Evolutionary conservation across 2,113 vertebrate species (phyloP).

Genomic region (Erythrolamprus reginae): DNA sequence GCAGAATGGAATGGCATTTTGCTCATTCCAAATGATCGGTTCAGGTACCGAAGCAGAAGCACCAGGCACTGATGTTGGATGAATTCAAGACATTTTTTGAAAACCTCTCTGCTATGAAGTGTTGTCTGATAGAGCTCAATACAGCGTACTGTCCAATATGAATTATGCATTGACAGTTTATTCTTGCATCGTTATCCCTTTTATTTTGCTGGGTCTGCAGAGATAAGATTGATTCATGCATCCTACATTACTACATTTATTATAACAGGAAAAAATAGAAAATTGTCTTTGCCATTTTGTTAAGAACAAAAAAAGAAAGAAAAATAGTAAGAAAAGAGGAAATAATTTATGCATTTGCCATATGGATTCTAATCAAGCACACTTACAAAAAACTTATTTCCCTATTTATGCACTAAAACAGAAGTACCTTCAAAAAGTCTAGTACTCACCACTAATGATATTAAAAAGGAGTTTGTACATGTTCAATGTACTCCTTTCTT

Average conservation of each 20-base stretch:
- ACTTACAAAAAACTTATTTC: slow-evolving; percentile 32
- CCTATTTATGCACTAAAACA: slow-evolving; percentile 23
- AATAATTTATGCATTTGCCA: slow-evolving; percentile 14
- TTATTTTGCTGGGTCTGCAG: slow-evolving; percentile 59
- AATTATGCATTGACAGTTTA: slow-evolving; percentile 62
- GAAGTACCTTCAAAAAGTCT: neutral
- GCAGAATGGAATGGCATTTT: slow-evolving; percentile 37
- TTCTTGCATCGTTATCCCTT: slow-evolving; percentile 61
- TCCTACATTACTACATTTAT: slow-evolving; percentile 37
- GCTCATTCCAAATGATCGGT: slow-evolving; percentile 49
- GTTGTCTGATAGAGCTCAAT: slow-evolving; percentile 42
- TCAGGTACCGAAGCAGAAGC: slow-evolving; percentile 62
- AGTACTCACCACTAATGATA: slow-evolving; percentile 38
- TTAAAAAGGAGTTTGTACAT: slow-evolving; percentile 38
- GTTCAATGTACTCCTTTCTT: slow-evolving; percentile 34
- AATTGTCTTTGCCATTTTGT: slow-evolving; percentile 14
- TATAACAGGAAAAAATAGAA: slow-evolving; percentile 36
- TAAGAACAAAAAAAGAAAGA: neutral
- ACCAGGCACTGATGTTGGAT: slow-evolving; percentile 54
- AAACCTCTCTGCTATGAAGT: slow-evolving; percentile 45
- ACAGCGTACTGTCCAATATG: slow-evolving; percentile 49
- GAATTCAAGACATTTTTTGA: slow-evolving; percentile 47
- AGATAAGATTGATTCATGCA: slow-evolving; percentile 50
- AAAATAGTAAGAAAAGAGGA: no score
- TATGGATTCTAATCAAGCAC: slow-evolving; percentile 32